These are phyloP conservation scores for Struthio camelus DNA, from an alignment of 2,113 vertebrate species.

Conservation along the genomic window DNA sequence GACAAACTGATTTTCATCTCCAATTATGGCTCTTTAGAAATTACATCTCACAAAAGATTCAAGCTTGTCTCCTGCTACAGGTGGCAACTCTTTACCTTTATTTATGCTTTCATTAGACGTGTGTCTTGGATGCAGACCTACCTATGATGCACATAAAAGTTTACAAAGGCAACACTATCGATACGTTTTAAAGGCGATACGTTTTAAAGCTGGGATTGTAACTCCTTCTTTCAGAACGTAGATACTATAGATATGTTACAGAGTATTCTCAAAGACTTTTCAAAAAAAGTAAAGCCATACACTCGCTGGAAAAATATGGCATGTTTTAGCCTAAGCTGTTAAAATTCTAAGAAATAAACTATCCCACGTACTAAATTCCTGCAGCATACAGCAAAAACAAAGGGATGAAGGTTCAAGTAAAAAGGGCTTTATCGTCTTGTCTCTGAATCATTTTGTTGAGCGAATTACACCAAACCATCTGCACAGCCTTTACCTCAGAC, in stretches of 20 bases:
- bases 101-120: not conserved
- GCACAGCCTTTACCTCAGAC: not conserved
- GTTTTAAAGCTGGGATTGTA: conserved; percentile 35
- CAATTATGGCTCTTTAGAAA: conserved; percentile 16
- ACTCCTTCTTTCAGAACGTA: conserved; percentile 35
- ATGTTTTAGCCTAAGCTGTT: not conserved
- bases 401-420: not conserved
- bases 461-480: conserved; percentile 13
- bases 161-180: conserved; percentile 4
- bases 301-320: not conserved
- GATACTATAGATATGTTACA: not conserved
- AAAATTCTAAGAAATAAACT: not conserved
- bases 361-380: not conserved
- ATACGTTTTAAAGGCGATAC: conserved; percentile 6
- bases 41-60: not conserved
- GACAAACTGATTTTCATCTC: not conserved
- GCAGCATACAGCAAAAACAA: not conserved
- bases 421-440: not conserved
- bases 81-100: not conserved
- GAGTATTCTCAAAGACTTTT: not conserved
- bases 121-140: conserved; percentile 2
- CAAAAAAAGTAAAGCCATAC: not conserved
- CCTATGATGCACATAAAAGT: not conserved
- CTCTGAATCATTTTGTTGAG: not conserved
- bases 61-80: not conserved